Base-by-base conservation (phyloP, 37 sponge, comb jelly and placozoan genomes). In the Diacarnus erythraeanus region DNA sequence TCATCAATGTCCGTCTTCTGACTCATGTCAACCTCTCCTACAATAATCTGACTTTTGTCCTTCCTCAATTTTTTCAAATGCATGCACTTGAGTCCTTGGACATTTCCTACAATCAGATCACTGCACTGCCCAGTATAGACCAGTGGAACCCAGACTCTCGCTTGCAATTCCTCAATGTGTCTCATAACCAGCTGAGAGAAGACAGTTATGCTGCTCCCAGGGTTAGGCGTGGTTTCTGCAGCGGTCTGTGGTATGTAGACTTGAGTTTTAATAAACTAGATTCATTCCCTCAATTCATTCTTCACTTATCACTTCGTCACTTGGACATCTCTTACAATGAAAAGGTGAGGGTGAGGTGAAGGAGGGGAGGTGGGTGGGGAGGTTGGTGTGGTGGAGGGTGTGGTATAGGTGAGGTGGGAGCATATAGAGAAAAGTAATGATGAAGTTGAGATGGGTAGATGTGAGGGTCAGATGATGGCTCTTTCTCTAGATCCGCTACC, bases 1-100 rank as follows among this genome's bases (percentile, higher is more conserved):
- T 59, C 26, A 57, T 68, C 21, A 34, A 58, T 21, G 38, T 39
- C 20, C n/a, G 54, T 47, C 34, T 40, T 36, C 35, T 84, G 25
- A 63, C 77, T 38, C 80, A 86, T 69, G 56, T 86, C n/a, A 80
- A 86, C 40, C 60, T 91, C 35, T 91, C 91, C 23, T 69, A 74
- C 54, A 91, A 91, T 73, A 64, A 74, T 20, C 69, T 91, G 18
- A 41, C 63, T 18, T 59, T 38, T 20, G 20, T 91, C 35, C 87
- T 86, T 3, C 20, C 64, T 2, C 76, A 79, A 22, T 35, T 91
- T 10, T 64, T 86, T 42, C 76, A 73, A 30, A 59, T 91, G 27
- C 87, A 75, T 27, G 25, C 26, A 17, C 64, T 91, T 38, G 72
- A 82, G 61, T 79, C 80, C 26, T 84, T 91, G 18, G 75, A 91